Evolutionary conservation across 53 echinoderm and acorn worm species (phyloP), one percentile per base, ranked within the genome.

Genomic region (Holothuria leucospilota): DNA sequence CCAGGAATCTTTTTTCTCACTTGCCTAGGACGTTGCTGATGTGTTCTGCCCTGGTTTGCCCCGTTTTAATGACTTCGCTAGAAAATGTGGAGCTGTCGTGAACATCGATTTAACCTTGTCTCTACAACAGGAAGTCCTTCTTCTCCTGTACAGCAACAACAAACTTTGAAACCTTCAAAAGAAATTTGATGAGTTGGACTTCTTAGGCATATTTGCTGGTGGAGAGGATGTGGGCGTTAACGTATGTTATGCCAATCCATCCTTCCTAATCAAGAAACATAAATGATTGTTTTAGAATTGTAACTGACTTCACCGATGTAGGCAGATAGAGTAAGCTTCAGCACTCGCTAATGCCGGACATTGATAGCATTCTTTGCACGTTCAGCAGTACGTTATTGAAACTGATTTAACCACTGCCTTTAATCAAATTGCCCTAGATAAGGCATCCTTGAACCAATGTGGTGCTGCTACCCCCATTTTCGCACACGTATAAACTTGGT

Each of bases 401-500:
- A 88, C 92, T 13, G 85, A 93, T 39, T 87, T 93, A 23, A 93
- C 87, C 24, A 87, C 53, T 39, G 87, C 91, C 63, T 83, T 91
- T 65, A 86, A 73, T 64, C 89, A 94, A 29, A 67, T 88, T 20
- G 86, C 89, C 78, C 21, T 77, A n/a, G 20, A 5, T 5, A 70
- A 70, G 28, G 6, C 8, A 5, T 71, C 29, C 11, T 20, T 71
- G 71, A 11, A 65, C 2, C 8, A 65, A 5, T 65, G 65, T 28
- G 4, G 13, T 8, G 65, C 15, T 28, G 0, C 8, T 78, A 90
- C 84, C 75, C 82, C 91, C 41, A 79, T 74, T 49, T 34, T 34
- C 34, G 1, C 34, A 34, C 34, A 3, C 34, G 3, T 34, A 34
- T 34, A 34, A 1, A 34, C 34, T 34, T 23, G 90, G 20, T 87